Percentiles rank a stretch among this genome's conserved stretches.
Evolutionary conservation across 1,140 invertebrate species (phyloP).

Genomic region (Colletes gigas): DNA sequence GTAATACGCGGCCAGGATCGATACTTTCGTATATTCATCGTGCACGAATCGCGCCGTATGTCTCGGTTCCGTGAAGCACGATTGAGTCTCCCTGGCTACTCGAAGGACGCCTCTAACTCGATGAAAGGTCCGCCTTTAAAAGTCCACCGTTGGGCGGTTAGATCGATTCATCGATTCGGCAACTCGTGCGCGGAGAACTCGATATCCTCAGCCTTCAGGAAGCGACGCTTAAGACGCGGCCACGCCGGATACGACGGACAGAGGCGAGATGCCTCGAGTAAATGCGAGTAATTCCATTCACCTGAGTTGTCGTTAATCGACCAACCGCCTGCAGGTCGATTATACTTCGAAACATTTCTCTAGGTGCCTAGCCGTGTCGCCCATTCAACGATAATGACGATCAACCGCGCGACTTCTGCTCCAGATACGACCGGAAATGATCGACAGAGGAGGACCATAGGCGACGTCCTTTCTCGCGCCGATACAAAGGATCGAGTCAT

Average conservation of each 20-base stretch:
- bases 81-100: conserved; percentile 29
- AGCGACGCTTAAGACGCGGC: background rate
- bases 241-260: background rate
- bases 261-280: conserved; percentile 17
- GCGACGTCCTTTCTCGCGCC: too few species aligned
- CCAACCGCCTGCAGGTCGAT: conserved; percentile 3
- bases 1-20: conserved; percentile 24
- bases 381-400: conserved; percentile 62
- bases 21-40: conserved; percentile 37
- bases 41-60: conserved; percentile 30
- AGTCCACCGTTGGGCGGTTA: background rate
- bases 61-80: background rate
- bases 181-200: background rate
- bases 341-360: conserved; percentile 19
- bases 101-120: conserved; percentile 2
- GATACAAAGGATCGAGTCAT: too few species aligned
- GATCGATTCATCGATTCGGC: conserved; percentile 39
- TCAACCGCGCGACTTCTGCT: conserved; percentile 3
- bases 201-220: conserved; percentile 1
- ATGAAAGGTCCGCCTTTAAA: conserved; percentile 1
- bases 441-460: too few species aligned
- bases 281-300: conserved; percentile 50
- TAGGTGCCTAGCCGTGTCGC: conserved; percentile 13
- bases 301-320: conserved; percentile 37
- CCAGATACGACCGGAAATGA: background rate